Evolutionary conservation across 2,888 invertebrate genomes (phyloP), one percentile per base, ranked within the genome.

Genomic region (Cremastinae sp.): DNA sequence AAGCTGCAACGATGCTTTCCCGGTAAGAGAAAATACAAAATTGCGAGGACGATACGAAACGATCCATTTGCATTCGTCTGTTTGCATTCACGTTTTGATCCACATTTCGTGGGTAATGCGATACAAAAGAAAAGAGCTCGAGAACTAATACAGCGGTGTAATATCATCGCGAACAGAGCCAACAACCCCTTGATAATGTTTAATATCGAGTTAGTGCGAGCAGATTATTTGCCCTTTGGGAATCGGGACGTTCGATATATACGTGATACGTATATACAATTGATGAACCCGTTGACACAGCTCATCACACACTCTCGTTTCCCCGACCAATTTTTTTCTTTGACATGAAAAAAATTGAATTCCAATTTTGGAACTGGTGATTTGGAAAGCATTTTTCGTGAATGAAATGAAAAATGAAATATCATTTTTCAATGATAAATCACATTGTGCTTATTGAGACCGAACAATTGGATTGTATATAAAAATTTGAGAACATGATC

Each of bases 121-220:
- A n/a, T 37, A 20, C 12, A 35, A 69, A 20, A 20, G 14, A 43
- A 51, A 58, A 51, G 64, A 16, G 51, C 39, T 64, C 49, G 37
- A 58, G 49, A 58, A 64, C 37, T 65, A 51, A 59, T 49, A 35
- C 58, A 39, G 14, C 47, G 53, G 39, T 28, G 39, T 56, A n/a
- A n/a, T 62, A 49, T 68, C 55, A 28, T 37, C 14, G 37, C 56
- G n/a, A 28, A 37, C 39, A 55, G 41, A 53, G 49, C 41, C 43
- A 65, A 64, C 51, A 45, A 45, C 49, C 53, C 59, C 53, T 51
- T 45, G 59, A 74, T 75, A 70, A 71, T 59, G 70, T 47, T 28
- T 61, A 71, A 66, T 61, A 71, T 71, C 70, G 47, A 75, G 70
- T 70, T 75, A 75, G 65, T 47, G 66, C 59, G 35, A 71, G 65